Base-by-base conservation (phyloP, 2,113 vertebrate genomes). In the Xyliphius kryptos region DNA sequence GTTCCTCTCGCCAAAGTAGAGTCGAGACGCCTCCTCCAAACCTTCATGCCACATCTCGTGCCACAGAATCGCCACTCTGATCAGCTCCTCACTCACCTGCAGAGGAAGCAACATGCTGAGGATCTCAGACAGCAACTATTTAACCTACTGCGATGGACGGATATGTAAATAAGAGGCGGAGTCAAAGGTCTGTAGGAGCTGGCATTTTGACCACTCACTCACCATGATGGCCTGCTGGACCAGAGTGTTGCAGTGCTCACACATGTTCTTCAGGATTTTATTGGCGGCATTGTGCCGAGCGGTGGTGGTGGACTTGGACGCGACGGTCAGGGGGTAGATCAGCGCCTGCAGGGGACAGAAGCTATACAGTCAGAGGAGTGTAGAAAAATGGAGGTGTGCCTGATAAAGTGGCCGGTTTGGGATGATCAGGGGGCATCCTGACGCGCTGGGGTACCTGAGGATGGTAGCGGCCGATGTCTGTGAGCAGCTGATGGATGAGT, bases 11-110 rank as follows among this genome's bases (percentile, higher is more conserved):
- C 96, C 96, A 2, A 99, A 99, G 74, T 99, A 99, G 1, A 99
- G 88, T 6, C 96, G 92, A 0, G 96, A 98, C 0, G 96, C 96
- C 69, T 99, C 96, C 65, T 99, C 95, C 70, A 99, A 74, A 10
- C 96, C 95, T 70, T 98, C 95, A 0, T 98, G 95, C 96, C 95
- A 99, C 96, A 99, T 97, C 83, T 99, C 96, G 0, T 99, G 96
- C 96, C 96, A 99, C 0, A 99, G 81, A 76, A 99, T 99, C 75
- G 96, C 96, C 62, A 99, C 96, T 1, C 96, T 87, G 75, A 99
- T 99, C 37, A 99, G 90, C 74, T 99, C 96, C 76, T 99, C 96
- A 0, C 95, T 98, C 80, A 99, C 96, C 96, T 98, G 77, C 26
- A 53, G 16, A 50, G 15, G 16, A 6, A 61, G n/a, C n/a, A n/a